phyloP scores from a whole-genome alignment of 2,797 vertebrate genomes.

The Argyrosomus regius region DNA sequence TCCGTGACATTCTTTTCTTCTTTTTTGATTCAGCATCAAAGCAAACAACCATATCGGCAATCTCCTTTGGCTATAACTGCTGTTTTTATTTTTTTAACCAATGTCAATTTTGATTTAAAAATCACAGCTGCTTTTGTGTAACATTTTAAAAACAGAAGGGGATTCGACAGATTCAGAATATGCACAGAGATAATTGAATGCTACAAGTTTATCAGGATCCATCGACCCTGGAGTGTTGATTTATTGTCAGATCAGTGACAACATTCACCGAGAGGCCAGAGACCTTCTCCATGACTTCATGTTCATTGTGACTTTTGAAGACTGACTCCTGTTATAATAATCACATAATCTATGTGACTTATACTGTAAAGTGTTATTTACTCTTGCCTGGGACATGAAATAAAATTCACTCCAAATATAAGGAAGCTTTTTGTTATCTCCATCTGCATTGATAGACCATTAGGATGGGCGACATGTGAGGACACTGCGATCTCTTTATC shows the following conservation, averaged over 20 bases:
- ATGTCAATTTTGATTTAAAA: neutral
- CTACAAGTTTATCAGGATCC: neutral
- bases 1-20: neutral
- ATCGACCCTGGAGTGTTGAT: conserved; percentile 5
- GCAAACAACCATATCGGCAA: neutral
- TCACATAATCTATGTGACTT: neutral
- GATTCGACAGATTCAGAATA: neutral
- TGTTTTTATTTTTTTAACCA: conserved; percentile 2
- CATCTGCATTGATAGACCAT: conserved; percentile 5
- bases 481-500: conserved; percentile 25
- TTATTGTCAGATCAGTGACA: conserved; percentile 14
- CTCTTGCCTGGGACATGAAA: conserved; percentile 16
- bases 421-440: conserved; percentile 18
- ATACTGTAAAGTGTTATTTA: conserved; percentile 7
- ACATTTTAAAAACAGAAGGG: neutral
- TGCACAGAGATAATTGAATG: conserved; percentile 1
- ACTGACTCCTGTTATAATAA: neutral
- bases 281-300: neutral
- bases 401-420: conserved; percentile 35
- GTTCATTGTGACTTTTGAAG: conserved; percentile 2
- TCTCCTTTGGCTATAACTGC: neutral
- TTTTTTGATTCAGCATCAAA: conserved; percentile 20
- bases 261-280: neutral
- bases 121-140: neutral
- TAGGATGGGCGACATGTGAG: neutral